Evolutionary conservation across 2,113 vertebrate species (phyloP).

Genomic region (Nannobrachium achirus): DNA sequence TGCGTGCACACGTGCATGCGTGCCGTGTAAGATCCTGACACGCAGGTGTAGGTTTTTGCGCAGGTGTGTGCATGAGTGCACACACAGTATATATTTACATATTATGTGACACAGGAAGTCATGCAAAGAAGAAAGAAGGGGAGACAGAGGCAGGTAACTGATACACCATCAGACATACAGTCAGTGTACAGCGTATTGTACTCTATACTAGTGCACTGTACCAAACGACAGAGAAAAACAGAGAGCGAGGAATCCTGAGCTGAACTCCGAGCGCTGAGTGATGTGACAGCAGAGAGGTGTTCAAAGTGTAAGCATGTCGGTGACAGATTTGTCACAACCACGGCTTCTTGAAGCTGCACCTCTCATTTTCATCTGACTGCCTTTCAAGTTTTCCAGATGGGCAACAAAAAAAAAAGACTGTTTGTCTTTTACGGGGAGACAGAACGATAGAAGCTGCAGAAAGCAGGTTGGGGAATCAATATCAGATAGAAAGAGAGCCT

Average conservation of each 20-base stretch:
- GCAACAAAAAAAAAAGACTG: slow-evolving; percentile 31
- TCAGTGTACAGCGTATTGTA: no score
- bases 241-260: neutral
- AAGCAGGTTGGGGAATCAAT: slow-evolving; percentile 36
- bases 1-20: slow-evolving; percentile 11
- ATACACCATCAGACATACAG: slow-evolving; percentile 1
- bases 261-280: neutral
- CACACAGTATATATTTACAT: neutral
- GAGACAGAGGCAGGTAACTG: slow-evolving; percentile 17
- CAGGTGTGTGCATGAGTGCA: no score
- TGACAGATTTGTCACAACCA: slow-evolving; percentile 65
- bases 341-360: slow-evolving; percentile 34
- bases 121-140: neutral
- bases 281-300: slow-evolving; percentile 11
- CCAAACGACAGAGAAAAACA: no score
- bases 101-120: slow-evolving; percentile 1
- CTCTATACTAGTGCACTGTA: no score
- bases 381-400: slow-evolving; percentile 34
- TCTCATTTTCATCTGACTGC: slow-evolving; percentile 48
- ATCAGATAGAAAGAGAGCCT: slow-evolving; percentile 48
- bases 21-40: neutral
- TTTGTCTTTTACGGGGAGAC: slow-evolving; percentile 37
- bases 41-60: neutral
- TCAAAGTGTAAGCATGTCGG: slow-evolving; percentile 43
- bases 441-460: slow-evolving; percentile 39